Evolutionary conservation across 1,140 invertebrate genomes (phyloP), one percentile per base, ranked within the genome.

Genomic region (Colletes latitarsis): DNA sequence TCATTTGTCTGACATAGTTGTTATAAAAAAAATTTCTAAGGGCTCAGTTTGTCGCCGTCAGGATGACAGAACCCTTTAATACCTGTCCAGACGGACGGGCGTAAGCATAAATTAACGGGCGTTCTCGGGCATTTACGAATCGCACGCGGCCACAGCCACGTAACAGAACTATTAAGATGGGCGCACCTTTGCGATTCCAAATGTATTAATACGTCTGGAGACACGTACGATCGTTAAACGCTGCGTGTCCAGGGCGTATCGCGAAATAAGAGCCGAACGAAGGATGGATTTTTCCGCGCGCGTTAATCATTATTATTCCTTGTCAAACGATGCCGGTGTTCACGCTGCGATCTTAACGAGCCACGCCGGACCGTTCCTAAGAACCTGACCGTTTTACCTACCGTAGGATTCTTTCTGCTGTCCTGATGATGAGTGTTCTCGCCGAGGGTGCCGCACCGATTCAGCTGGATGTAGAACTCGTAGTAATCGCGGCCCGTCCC

Each of bases 391-490:
- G 66, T 64, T 78, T 86, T 82, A 94, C 94, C 94, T 94, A 98
- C 97, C 85, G 97, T 97, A 76, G 97, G 97, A 94, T 96, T 96
- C 93, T 97, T 97, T 86, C 96, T 95, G 82, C 95, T 96, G 89
- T 98, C 97, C 88, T 97, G 96, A 89, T 97, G 96, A 91, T 97
- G 95, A 52, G 96, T 97, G 90, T 97, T 98, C 91, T 97, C 97
- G 64, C 97, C 98, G 15, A 98, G 93, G 9, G 98, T 98, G 78
- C 98, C 98, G 89, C 98, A 98, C 81, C 98, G 95, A 93, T 98
- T 98, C 9, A 98, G 94, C 90, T 98, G 96, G 83, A 98, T 98
- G 90, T 96, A 98, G 93, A 98, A 98, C 93, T 98, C 97, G 92
- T 98, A 98, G 90, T 97, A 97, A 90, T 98, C 97, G 57, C 97